Percentiles rank a stretch among this genome's conserved stretches.
phyloP scores from a whole-genome alignment of 2,113 vertebrate species.

The Diphyllodes magnificus region DNA sequence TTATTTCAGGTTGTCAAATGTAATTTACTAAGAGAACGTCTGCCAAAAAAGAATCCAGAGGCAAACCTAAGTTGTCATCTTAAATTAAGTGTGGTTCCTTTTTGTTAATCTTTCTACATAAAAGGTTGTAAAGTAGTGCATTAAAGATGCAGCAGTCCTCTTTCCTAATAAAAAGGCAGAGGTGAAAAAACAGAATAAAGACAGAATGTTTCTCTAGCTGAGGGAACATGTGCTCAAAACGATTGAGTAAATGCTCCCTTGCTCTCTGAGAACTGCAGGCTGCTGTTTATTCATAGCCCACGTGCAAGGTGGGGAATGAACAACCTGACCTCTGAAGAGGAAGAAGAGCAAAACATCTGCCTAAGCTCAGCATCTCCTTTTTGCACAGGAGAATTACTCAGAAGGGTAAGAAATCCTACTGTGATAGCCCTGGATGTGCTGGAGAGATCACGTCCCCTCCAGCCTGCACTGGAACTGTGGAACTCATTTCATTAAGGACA shows the following conservation, averaged over 20 bases:
- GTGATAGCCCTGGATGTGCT: neutral
- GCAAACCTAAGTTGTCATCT: conserved; percentile 62
- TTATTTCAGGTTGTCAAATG: conserved; percentile 69
- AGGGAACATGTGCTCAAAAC: neutral
- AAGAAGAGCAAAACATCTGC: neutral
- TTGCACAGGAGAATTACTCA: neutral
- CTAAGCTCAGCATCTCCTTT: neutral
- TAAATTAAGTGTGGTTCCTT: conserved; percentile 66
- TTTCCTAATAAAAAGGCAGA: neutral
- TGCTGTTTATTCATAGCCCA: neutral
- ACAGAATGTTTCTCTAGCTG: neutral
- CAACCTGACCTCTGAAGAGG: neutral
- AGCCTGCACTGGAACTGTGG: neutral
- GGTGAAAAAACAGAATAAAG: conserved; percentile 10
- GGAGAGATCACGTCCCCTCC: neutral
- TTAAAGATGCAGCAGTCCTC: conserved; percentile 19
- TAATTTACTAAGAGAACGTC: conserved; percentile 63
- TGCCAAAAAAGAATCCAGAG: conserved; percentile 58
- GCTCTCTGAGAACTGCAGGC: neutral
- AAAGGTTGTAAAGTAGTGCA: conserved; percentile 43
- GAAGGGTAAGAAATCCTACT: neutral
- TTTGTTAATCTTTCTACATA: conserved; percentile 59
- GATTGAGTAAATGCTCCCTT: neutral
- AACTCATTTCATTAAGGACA: neutral
- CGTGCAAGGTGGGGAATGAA: neutral